These are phyloP conservation scores for Eustalomyia histrio DNA, from an alignment of 2,888 invertebrate species.

Conservation along the genomic window DNA sequence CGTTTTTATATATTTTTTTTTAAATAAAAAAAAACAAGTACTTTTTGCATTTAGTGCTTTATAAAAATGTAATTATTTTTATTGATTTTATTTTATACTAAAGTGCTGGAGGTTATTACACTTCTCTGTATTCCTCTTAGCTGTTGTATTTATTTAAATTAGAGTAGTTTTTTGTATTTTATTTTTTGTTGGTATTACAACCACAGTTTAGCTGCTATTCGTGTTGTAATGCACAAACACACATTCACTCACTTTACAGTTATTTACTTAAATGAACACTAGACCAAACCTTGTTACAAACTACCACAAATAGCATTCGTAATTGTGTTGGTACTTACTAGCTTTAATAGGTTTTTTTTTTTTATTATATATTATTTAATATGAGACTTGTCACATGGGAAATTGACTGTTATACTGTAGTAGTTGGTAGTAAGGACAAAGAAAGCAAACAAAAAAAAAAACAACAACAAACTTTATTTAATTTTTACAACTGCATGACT, in stretches of 20 bases:
- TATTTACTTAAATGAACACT: neutral
- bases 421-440: too few species aligned
- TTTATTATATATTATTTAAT: constrained; percentile 21
- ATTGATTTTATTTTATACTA: constrained; percentile 43
- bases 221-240: constrained; percentile 13
- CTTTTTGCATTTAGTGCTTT: neutral
- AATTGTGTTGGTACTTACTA: neutral
- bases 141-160: constrained; percentile 46
- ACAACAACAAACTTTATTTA: neutral
- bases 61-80: constrained; percentile 44
- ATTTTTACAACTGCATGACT: too few species aligned
- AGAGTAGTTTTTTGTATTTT: constrained; percentile 34
- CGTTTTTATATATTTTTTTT: neutral
- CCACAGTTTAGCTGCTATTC: constrained; percentile 36
- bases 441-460: neutral
- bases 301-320: neutral
- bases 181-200: constrained; percentile 7
- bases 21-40: constrained; percentile 2
- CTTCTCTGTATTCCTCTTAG: constrained; percentile 11
- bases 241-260: too few species aligned
- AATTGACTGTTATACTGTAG: constrained; percentile 24
- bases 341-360: constrained; percentile 32
- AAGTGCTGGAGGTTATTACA: neutral
- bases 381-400: constrained; percentile 45
- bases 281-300: neutral